These are phyloP conservation scores for Brachylomia viminalis DNA, from an alignment of 2,888 invertebrate species.

Conservation along the genomic window DNA sequence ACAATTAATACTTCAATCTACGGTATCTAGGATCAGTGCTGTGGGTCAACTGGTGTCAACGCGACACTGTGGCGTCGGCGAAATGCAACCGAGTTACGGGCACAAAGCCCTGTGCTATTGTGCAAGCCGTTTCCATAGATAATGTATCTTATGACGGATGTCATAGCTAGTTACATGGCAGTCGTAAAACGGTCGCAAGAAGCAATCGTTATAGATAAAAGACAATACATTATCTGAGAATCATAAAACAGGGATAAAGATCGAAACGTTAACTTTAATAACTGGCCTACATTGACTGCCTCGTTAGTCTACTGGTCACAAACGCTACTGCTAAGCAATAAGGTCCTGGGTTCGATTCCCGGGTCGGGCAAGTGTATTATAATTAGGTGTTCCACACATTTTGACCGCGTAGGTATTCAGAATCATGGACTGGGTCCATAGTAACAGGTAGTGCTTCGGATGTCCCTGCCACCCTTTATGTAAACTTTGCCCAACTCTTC, in stretches of 20 bases:
- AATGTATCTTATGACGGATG: constrained; percentile 18
- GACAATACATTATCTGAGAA: constrained; percentile 3
- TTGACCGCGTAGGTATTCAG: no score
- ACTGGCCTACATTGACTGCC: neutral
- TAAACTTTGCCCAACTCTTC: no score
- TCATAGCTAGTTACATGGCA: constrained; percentile 1
- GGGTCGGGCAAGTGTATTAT: no score
- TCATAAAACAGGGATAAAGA: neutral
- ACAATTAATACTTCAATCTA: constrained; percentile 57
- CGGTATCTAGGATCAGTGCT: constrained; percentile 64
- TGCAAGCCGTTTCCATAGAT: constrained; percentile 30
- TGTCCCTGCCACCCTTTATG: no score
- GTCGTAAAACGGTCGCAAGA: constrained; percentile 32
- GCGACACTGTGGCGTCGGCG: constrained; percentile 69
- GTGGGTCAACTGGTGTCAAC: constrained; percentile 76
- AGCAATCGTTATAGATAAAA: constrained; percentile 24
- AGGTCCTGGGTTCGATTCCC: neutral
- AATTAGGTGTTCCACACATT: no score
- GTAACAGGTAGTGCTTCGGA: no score
- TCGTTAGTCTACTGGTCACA: neutral
- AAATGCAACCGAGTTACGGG: constrained; percentile 45
- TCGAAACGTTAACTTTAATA: neutral
- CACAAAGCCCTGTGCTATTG: constrained; percentile 40
- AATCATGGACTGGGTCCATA: no score
- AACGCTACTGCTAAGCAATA: neutral